Evolutionary conservation across 1,140 invertebrate genomes (phyloP), one percentile per base, ranked within the genome.

Genomic region (Trichoplusia ni): DNA sequence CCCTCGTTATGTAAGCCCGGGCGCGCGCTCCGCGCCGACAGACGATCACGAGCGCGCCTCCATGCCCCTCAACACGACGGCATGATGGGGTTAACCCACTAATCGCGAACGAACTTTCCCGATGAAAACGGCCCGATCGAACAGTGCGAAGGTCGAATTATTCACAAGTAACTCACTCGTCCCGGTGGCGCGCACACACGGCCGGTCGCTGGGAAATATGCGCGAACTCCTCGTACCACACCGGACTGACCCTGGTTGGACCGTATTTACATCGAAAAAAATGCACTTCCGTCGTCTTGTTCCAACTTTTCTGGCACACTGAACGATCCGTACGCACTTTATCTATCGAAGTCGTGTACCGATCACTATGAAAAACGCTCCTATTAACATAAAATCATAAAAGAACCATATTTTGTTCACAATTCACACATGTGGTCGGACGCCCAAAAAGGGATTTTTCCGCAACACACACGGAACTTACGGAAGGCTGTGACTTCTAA

Each of bases 361-460:
- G 70, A 77, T 67, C 73, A 79, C 78, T 73, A 54, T 61, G 42
- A 84, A 84, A 79, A 74, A 62, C 56, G 68, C 53, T 73, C 75
- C 79, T 81, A 68, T 67, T 54, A 73, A 64, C 75, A 73, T 76
- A 75, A 88, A 89, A 82, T 84, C 82, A 90, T 82, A 83, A 81
- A 73, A 84, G 81, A 86, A 84, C 77, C 83, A 84, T 86, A 89
- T 84, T 89, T 90, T 89, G 86, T 88, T 87, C 88, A 89, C 86
- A 71, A 85, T 84, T 84, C 85, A 89, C 87, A 91, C 90, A 91
- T 91, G 90, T 91, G 90, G 88, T 90, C 89, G 90, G 89, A 90
- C 90, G 90, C 90, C 90, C 88, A 91, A 91, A 91, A 91, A 91
- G 87, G 89, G 87, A 89, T 90, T 90, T 91, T 91, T 91, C 89